phyloP scores from a whole-genome alignment of 2,113 vertebrate genomes.

The Polypterus senegalus region DNA sequence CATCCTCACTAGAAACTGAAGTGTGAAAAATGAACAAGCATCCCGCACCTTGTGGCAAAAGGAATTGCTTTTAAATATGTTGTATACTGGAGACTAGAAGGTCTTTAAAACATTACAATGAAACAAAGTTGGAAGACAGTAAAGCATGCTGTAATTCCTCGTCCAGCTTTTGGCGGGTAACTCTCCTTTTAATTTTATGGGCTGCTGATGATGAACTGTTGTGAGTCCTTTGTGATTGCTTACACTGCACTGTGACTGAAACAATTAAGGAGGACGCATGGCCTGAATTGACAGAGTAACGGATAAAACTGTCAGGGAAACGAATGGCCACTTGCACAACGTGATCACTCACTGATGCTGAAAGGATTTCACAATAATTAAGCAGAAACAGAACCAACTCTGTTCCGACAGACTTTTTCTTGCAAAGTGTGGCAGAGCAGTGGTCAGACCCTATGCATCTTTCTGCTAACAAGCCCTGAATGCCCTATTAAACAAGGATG shows the following conservation, averaged over 20 bases:
- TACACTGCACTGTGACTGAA: constrained; percentile 67
- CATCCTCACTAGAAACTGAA: too few relatives aligned
- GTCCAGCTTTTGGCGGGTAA: constrained; percentile 49
- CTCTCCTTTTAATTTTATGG: constrained; percentile 41
- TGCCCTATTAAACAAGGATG: constrained; percentile 78
- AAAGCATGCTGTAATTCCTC: neutral
- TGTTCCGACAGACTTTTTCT: constrained; percentile 61
- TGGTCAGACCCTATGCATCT: constrained; percentile 61
- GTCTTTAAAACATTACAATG: too few relatives aligned
- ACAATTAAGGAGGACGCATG: constrained; percentile 78
- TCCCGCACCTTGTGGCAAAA: too few relatives aligned
- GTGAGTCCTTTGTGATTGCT: constrained; percentile 97
- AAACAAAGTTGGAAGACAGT: too few relatives aligned
- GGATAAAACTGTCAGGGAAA: constrained; percentile 78
- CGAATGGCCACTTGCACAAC: constrained; percentile 59
- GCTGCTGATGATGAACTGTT: constrained; percentile 85
- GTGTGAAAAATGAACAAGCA: too few relatives aligned
- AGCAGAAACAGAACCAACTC: constrained; percentile 75
- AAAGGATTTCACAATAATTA: constrained; percentile 78
- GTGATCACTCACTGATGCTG: constrained; percentile 64
- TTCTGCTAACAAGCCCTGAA: constrained; percentile 68
- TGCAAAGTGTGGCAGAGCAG: constrained; percentile 81
- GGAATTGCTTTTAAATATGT: too few relatives aligned
- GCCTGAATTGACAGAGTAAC: constrained; percentile 82
- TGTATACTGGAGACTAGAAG: too few relatives aligned